Evolutionary conservation across 2,888 invertebrate genomes (phyloP), one percentile per base, ranked within the genome.

Genomic region (Stegophylla sp.): DNA sequence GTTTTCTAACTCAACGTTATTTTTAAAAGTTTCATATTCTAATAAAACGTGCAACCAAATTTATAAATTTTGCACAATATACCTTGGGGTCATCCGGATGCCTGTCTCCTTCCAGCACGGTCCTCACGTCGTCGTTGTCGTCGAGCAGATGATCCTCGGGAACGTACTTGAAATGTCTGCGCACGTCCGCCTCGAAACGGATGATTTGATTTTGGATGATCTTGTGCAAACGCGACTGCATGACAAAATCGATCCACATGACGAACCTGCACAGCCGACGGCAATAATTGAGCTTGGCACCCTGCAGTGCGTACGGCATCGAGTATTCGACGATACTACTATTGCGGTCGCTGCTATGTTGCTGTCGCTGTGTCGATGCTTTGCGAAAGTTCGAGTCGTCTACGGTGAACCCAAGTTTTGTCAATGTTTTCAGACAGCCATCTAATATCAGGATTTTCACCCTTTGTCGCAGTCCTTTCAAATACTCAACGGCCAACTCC

Each of bases 81-180:
- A 79, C 79, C 23, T 79, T 71, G 2, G 71, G 79, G n/a, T 79
- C 79, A 9, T 71, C 63, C 0, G 41, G 10, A 26, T 61, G 34
- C 15, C 71, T 71, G 17, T 59, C 48, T 4, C 4, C 7, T 51
- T 71, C 79, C 1, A 71, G 41, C 10, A 53, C 7, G 17, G 26
- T 13, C 13, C 41, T 17, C 9, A 71, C 51, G 20, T 75, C 51
- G 15, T 41, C 51, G n/a, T 28, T 41, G 12, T 28, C 48, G 7
- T 20, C n/a, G 5, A 71, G 3, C 34, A 51, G 59, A 41, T 79
- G 71, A 9, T 69, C 61, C 15, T 3, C 20, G n/a, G 79, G 79
- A 17, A 79, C 17, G 9, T 79, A 79, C 23, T 79, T 59, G 4
- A 71, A 61, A n/a, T 79, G 79, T 7, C 13, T 51, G 3, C 15